phyloP scores from a whole-genome alignment of 2,797 vertebrate genomes.

The Rhinophrynus dorsalis region DNA sequence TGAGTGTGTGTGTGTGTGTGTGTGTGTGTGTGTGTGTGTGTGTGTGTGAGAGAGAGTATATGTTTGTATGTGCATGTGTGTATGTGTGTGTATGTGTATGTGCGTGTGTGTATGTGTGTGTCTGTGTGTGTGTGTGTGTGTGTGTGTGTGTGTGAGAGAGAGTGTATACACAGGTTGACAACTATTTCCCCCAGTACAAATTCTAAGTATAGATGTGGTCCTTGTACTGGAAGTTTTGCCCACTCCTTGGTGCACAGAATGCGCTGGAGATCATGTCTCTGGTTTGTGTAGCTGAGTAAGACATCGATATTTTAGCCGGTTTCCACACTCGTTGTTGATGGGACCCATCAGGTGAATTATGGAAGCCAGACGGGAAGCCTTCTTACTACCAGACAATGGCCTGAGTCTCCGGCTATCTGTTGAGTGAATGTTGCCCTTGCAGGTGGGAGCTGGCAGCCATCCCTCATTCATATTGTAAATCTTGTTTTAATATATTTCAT shows the following conservation, averaged over 20 bases:
- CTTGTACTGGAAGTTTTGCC: background rate
- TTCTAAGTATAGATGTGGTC: no score
- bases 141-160: no score
- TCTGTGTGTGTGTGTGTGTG: no score
- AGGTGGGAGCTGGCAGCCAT: background rate
- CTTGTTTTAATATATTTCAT: slow-evolving; percentile 9
- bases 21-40: no score
- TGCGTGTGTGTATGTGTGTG: slow-evolving; percentile 8
- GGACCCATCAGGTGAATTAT: background rate
- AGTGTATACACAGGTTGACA: no score
- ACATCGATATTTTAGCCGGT: background rate
- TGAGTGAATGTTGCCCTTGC: background rate
- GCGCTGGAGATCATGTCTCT: background rate
- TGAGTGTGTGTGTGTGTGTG: no score
- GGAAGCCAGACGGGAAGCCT: background rate
- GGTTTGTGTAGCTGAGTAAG: background rate
- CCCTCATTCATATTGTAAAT: slow-evolving; percentile 1
- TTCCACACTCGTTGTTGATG: no score
- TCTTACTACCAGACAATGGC: background rate
- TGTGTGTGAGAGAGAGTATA: no score
- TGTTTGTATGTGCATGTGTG: no score
- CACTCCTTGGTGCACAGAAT: background rate
- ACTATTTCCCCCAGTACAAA: no score
- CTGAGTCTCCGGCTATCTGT: background rate
- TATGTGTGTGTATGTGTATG: no score